Conservation (phyloP, 2,888 invertebrate genomes). For the Drosophila ustulata region DNA sequence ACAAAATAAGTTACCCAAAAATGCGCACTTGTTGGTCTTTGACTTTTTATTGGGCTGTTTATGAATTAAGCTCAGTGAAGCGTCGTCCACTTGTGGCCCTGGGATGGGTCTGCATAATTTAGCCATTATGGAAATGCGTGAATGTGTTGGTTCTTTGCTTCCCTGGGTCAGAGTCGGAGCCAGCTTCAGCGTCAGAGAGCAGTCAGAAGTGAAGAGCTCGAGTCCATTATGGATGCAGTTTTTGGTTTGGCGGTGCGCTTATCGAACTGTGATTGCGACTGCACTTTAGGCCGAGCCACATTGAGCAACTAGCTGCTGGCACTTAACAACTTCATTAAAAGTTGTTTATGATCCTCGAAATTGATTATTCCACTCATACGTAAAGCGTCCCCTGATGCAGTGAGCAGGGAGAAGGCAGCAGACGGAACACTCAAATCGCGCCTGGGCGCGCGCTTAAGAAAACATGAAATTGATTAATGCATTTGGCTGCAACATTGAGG, state of each 20-base stretch:
- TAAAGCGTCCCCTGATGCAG: conserved; percentile 63
- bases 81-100: conserved; percentile 17
- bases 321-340: conserved; percentile 84
- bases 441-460: conserved; percentile 78
- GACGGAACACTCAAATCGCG: conserved; percentile 73
- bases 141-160: conserved; percentile 34
- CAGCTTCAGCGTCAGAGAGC: conserved; percentile 16
- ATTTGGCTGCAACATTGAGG: conserved; percentile 74
- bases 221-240: conserved; percentile 68
- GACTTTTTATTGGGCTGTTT: conserved; percentile 36
- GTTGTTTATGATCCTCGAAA: conserved; percentile 85
- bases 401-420: conserved; percentile 7
- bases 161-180: not conserved
- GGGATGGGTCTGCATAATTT: conserved; percentile 70
- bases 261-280: conserved; percentile 53
- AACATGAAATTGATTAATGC: conserved; percentile 82
- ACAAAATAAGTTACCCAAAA: conserved; percentile 63
- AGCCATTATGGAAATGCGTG: conserved; percentile 78
- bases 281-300: conserved; percentile 63
- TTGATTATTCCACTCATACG: conserved; percentile 83
- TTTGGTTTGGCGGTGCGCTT: conserved; percentile 36
- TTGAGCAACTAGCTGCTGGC: conserved; percentile 77
- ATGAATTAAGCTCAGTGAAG: conserved; percentile 6
- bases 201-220: conserved; percentile 30
- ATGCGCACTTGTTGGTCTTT: conserved; percentile 64